phyloP scores from a whole-genome alignment of 1,140 invertebrate species.

The Plutomurus gul region DNA sequence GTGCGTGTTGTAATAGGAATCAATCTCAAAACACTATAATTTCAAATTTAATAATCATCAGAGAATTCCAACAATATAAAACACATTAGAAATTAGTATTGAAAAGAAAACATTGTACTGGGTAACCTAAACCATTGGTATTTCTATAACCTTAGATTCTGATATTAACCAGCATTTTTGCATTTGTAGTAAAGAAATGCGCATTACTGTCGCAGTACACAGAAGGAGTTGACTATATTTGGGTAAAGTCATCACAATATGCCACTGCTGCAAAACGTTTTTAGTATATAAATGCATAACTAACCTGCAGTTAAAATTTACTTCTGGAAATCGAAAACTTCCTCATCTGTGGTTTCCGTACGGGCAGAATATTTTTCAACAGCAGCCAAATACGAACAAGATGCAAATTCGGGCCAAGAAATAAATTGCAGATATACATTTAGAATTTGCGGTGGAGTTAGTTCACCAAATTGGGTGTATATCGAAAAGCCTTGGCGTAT shows the following conservation, averaged over 20 bases:
- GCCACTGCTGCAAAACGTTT: not conserved
- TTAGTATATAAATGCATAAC: not conserved
- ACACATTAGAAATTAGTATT: not conserved
- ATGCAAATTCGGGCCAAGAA: constrained; percentile 66
- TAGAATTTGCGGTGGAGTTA: constrained; percentile 63
- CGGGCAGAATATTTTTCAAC: constrained; percentile 58
- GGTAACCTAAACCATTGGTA: not conserved
- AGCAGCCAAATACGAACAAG: constrained; percentile 63
- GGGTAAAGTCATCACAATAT: not conserved
- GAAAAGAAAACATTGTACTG: not conserved
- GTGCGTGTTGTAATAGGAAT: too few relatives aligned
- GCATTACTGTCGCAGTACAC: not conserved
- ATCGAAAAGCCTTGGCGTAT: constrained; percentile 67
- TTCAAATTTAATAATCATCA: too few relatives aligned
- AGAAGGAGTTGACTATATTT: not conserved
- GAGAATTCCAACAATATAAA: too few relatives aligned
- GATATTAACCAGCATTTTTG: not conserved
- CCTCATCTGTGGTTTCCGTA: constrained; percentile 35
- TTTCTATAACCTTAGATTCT: not conserved
- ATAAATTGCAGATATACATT: constrained; percentile 62
- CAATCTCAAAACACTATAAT: too few relatives aligned
- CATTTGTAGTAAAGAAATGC: too few relatives aligned
- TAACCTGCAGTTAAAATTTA: not conserved
- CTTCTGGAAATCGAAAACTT: not conserved
- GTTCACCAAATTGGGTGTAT: constrained; percentile 66